Percentiles rank a stretch among this genome's conserved stretches.
Evolutionary conservation across 2,113 vertebrate species (phyloP).

Genomic region (Mustelus asterias): DNA sequence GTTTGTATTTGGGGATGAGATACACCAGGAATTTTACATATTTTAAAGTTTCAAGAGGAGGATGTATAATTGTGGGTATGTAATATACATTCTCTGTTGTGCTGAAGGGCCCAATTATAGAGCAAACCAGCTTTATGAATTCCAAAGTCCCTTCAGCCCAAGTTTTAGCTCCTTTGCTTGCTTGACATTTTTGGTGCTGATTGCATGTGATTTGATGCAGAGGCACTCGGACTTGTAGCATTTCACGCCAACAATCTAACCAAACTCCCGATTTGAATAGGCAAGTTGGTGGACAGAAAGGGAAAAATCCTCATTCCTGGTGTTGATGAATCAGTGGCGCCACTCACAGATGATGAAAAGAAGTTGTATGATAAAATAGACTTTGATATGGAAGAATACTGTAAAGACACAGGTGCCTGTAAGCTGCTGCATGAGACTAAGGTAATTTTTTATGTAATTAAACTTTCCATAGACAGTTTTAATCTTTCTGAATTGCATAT

Average conservation of each 20-base stretch:
- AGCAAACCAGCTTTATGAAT: neutral
- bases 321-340: constrained; percentile 67
- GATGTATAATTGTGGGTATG: neutral
- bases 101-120: neutral
- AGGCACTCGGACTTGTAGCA: neutral
- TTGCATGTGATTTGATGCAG: neutral
- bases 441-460: constrained; percentile 48
- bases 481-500: neutral
- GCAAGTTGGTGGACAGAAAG: constrained; percentile 70
- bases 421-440: constrained; percentile 72
- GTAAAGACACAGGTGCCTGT: constrained; percentile 67
- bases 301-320: constrained; percentile 77
- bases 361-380: constrained; percentile 81
- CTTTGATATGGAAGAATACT: constrained; percentile 81
- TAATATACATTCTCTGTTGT: neutral
- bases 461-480: neutral
- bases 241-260: neutral
- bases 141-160: neutral
- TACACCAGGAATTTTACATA: too few species aligned
- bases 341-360: constrained; percentile 70
- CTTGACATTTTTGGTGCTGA: neutral
- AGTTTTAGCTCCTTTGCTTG: neutral
- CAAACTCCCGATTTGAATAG: constrained; percentile 48
- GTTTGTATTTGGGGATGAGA: too few species aligned
- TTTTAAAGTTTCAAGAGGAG: too few species aligned